These are phyloP conservation scores for Hippopotamyrus pictus DNA, from an alignment of 2,797 vertebrate species.

Conservation along the genomic window DNA sequence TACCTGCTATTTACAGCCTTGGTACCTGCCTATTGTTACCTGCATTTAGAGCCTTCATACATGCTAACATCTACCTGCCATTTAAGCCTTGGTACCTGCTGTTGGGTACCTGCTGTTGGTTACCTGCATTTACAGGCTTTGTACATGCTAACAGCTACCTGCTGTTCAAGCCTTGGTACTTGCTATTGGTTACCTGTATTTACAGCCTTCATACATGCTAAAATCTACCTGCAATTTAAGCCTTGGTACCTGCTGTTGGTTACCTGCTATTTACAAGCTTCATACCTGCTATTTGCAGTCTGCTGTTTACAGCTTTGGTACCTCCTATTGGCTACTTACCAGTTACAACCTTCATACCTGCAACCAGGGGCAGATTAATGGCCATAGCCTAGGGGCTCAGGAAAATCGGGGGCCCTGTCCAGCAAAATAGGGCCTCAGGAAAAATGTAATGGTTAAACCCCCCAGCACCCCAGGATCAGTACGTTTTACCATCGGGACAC, in stretches of 20 bases:
- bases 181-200: neutral
- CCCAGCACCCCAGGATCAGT: neutral
- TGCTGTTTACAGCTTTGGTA: neutral
- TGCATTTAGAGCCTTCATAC: neutral
- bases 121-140: neutral
- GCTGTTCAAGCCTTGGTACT: neutral
- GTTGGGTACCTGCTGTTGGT: neutral
- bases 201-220: neutral
- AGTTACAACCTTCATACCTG: neutral
- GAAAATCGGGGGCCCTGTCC: neutral
- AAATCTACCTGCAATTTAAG: neutral
- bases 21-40: no score
- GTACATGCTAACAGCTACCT: neutral
- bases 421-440: neutral
- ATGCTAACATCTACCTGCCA: neutral
- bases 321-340: neutral
- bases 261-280: neutral
- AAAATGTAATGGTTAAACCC: neutral
- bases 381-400: neutral
- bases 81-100: neutral
- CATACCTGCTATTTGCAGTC: neutral
- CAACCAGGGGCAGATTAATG: neutral
- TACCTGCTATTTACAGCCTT: neutral
- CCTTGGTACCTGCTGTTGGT: neutral
- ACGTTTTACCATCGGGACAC: neutral